Conservation (phyloP, 2,113 vertebrate species). For the Propithecus coquereli region DNA sequence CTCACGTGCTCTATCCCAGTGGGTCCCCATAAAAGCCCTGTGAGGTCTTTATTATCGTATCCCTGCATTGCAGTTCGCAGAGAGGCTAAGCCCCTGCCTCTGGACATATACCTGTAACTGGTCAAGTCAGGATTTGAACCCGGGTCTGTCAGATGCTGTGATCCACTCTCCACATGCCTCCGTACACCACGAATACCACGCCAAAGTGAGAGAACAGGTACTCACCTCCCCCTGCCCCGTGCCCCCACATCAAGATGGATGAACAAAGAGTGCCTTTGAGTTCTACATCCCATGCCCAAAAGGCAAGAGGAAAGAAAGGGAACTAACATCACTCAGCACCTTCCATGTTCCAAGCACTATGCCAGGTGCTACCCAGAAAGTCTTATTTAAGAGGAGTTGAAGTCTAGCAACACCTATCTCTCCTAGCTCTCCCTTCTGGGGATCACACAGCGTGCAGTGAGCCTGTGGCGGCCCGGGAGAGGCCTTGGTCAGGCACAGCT, state of each 20-base stretch:
- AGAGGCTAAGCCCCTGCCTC: background rate
- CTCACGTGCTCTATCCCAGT: accelerated
- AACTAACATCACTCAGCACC: background rate
- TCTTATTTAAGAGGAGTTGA: background rate
- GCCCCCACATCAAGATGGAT: background rate
- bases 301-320: background rate
- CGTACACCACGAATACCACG: accelerated
- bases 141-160: background rate
- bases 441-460: background rate
- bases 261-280: background rate
- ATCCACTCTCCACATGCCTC: background rate
- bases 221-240: accelerated
- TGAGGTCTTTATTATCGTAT: background rate
- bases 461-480: accelerated
- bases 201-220: background rate
- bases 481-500: conserved; percentile 26
- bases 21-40: background rate
- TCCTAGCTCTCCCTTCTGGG: background rate
- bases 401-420: background rate
- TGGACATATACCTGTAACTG: background rate
- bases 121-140: background rate
- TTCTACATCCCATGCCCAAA: background rate
- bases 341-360: accelerated
- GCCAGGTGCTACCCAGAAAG: no score
- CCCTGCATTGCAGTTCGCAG: background rate